These are phyloP conservation scores for Gibbula magus DNA, from an alignment of 2,888 invertebrate species.

Conservation along the genomic window DNA sequence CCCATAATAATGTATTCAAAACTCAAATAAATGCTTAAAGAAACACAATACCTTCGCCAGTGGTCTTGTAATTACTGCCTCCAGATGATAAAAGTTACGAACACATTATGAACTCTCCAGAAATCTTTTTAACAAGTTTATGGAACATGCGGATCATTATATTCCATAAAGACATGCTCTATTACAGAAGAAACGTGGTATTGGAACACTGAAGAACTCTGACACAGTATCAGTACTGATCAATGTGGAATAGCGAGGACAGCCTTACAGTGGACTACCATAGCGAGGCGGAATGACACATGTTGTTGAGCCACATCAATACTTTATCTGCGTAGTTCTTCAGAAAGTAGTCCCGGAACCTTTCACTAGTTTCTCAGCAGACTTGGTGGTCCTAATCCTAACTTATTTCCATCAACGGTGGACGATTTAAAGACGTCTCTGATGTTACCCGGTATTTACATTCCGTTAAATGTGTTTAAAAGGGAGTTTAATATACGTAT, in stretches of 20 bases:
- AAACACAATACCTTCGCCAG: too few relatives aligned
- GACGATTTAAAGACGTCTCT: too few relatives aligned
- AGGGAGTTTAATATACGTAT: too few relatives aligned
- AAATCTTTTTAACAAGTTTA: background rate
- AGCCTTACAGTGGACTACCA: background rate
- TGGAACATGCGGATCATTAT: background rate
- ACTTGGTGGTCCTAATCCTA: too few relatives aligned
- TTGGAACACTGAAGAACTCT: background rate
- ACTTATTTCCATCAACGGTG: too few relatives aligned
- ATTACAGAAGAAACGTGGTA: background rate
- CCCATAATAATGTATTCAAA: too few relatives aligned
- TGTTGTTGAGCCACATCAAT: background rate
- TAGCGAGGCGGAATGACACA: background rate
- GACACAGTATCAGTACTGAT: background rate
- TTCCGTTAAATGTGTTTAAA: too few relatives aligned
- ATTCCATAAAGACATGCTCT: constrained; percentile 3
- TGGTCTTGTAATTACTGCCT: too few relatives aligned
- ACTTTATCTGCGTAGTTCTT: background rate
- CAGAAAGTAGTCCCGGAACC: background rate
- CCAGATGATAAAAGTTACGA: background rate
- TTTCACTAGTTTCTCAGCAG: too few relatives aligned
- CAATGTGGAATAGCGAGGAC: background rate
- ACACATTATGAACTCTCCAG: background rate
- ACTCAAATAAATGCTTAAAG: too few relatives aligned
- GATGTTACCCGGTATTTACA: too few relatives aligned